Conservation (phyloP, 2,113 vertebrate species). For the Merops nubicus region DNA sequence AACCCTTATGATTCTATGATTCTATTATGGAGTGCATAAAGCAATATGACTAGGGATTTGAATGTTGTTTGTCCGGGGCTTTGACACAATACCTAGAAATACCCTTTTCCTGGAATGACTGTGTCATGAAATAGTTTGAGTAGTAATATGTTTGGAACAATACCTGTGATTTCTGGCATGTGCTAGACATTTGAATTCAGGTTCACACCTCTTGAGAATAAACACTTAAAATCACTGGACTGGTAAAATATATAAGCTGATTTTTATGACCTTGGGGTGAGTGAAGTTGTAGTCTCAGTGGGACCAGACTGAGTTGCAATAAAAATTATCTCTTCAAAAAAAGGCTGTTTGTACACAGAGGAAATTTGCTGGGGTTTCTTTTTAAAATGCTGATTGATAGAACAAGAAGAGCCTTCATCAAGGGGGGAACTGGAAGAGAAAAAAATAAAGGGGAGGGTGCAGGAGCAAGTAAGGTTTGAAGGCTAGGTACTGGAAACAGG, state of each 20-base stretch:
- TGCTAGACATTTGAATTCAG: neutral
- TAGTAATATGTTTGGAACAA: neutral
- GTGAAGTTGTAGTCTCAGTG: neutral
- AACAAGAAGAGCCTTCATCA: neutral
- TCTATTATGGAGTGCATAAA: neutral
- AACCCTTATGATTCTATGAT: no score
- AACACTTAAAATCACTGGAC: conserved; percentile 5
- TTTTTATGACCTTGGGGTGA: conserved; percentile 2
- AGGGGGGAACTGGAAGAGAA: neutral
- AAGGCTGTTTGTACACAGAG: neutral
- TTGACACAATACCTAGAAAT: neutral
- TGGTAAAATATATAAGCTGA: conserved; percentile 18
- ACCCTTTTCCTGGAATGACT: neutral
- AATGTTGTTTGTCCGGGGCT: neutral
- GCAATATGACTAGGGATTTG: neutral
- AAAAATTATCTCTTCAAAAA: neutral
- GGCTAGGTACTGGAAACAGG: neutral
- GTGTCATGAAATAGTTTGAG: neutral
- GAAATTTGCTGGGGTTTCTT: neutral
- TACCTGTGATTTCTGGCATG: neutral
- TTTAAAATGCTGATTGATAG: neutral
- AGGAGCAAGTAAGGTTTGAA: neutral
- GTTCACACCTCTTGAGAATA: conserved; percentile 25
- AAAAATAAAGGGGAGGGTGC: no score
- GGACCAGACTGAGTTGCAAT: neutral